Evolutionary conservation across 37 sponge, comb jelly and placozoan species (phyloP).

Genomic region (Halisarca cf. caerulea): DNA sequence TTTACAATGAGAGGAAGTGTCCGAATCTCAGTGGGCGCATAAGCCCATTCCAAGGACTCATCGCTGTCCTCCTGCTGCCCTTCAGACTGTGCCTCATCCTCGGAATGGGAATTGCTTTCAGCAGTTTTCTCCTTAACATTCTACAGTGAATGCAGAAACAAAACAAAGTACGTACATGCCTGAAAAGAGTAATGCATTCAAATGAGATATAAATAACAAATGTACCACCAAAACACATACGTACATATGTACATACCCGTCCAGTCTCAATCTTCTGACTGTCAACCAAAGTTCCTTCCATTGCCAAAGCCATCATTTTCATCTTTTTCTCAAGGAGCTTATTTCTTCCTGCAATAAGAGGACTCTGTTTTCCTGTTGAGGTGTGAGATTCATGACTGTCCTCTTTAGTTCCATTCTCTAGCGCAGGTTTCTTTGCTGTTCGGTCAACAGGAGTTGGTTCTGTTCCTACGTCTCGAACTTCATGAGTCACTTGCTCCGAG

Average conservation of each 20-base stretch:
- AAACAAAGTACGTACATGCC: too few species aligned
- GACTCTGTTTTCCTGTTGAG: slow-evolving; percentile 5
- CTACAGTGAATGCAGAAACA: too few species aligned
- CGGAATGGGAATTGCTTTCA: not conserved
- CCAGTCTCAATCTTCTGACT: slow-evolving; percentile 9
- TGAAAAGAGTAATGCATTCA: too few species aligned
- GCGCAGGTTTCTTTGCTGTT: not conserved
- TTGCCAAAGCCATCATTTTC: slow-evolving; percentile 65
- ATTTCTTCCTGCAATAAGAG: not conserved
- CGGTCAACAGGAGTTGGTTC: not conserved
- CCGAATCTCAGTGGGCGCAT: slow-evolving; percentile 71
- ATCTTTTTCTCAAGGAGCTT: slow-evolving; percentile 22
- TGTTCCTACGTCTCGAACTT: slow-evolving; percentile 5
- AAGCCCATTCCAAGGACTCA: slow-evolving; percentile 76
- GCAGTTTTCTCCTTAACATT: too few species aligned
- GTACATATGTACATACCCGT: not conserved
- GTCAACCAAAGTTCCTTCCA: slow-evolving; percentile 55
- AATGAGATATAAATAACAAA: too few species aligned
- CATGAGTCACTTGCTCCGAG: not conserved
- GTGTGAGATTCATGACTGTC: not conserved
- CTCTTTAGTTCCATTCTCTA: slow-evolving; percentile 9
- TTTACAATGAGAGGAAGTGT: slow-evolving; percentile 68
- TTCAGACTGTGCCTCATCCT: not conserved
- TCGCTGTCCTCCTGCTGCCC: slow-evolving; percentile 41
- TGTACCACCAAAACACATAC: not conserved